Evolutionary conservation across 1,140 invertebrate genomes (phyloP).

Genomic region (Theocolax elegans): DNA sequence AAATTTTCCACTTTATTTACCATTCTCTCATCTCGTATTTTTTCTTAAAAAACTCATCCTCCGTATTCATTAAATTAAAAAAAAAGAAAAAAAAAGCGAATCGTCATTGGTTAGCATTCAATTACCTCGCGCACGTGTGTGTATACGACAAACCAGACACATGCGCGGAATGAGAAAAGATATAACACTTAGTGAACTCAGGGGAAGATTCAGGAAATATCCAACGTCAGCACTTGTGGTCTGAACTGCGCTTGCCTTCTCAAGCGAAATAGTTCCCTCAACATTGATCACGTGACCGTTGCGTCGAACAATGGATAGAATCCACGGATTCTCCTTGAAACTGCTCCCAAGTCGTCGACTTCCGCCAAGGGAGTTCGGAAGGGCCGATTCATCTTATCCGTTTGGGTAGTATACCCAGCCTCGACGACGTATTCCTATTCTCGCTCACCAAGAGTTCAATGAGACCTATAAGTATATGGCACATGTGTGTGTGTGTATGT

Average conservation of each 20-base stretch:
- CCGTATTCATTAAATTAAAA: no score
- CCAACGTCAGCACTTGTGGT: slow-evolving; percentile 37
- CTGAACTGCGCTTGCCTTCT: slow-evolving; percentile 36
- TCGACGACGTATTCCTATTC: background rate
- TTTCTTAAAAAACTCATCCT: no score
- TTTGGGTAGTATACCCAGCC: no score
- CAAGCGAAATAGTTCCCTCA: slow-evolving; percentile 49
- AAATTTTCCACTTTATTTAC: no score
- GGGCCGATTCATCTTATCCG: slow-evolving; percentile 39
- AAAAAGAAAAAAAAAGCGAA: no score
- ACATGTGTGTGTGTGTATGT: no score
- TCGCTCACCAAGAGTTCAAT: background rate
- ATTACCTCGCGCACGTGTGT: no score
- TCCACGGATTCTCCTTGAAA: slow-evolving; percentile 53
- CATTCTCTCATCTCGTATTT: no score
- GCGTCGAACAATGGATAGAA: slow-evolving; percentile 52
- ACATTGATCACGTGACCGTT: slow-evolving; percentile 51
- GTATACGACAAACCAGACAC: no score
- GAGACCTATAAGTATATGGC: no score
- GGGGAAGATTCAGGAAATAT: background rate
- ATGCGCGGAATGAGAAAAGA: no score
- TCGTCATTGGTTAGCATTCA: no score
- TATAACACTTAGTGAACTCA: background rate
- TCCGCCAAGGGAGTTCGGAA: slow-evolving; percentile 27
- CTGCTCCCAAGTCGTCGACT: slow-evolving; percentile 48